Evolutionary conservation across 2,113 vertebrate genomes (phyloP).

Genomic region (Echinops telfairi): DNA sequence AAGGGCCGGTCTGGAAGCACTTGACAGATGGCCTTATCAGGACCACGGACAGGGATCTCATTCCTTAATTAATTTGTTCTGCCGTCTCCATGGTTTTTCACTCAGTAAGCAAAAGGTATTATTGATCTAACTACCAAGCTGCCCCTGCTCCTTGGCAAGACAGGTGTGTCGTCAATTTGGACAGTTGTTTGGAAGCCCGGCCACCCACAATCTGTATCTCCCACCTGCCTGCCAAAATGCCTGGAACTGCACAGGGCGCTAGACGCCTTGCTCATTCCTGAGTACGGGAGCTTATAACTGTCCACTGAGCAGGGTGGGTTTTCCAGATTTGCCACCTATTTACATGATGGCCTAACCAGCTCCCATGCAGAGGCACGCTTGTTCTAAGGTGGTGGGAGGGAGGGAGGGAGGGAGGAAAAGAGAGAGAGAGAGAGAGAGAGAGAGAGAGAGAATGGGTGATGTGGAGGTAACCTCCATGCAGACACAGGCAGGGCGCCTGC

Average conservation of each 20-base stretch:
- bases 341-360: neutral
- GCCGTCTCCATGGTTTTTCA: constrained; percentile 22
- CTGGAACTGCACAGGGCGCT: neutral
- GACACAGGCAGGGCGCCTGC: neutral
- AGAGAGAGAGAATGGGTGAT: no score
- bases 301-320: neutral
- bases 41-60: neutral
- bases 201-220: neutral
- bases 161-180: neutral
- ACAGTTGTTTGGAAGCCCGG: neutral
- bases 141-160: neutral
- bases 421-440: neutral
- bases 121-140: constrained; percentile 1
- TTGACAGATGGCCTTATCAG: constrained; percentile 40
- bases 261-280: neutral
- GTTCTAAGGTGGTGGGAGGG: neutral
- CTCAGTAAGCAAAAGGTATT: constrained; percentile 48
- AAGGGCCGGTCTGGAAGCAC: neutral
- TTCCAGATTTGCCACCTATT: neutral
- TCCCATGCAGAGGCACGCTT: neutral
- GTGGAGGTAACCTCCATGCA: neutral
- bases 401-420: neutral
- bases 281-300: neutral
- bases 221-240: neutral
- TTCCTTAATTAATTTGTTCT: constrained; percentile 45